Evolutionary conservation across 1,140 invertebrate species (phyloP).

Genomic region (Eriocheir sinensis): DNA sequence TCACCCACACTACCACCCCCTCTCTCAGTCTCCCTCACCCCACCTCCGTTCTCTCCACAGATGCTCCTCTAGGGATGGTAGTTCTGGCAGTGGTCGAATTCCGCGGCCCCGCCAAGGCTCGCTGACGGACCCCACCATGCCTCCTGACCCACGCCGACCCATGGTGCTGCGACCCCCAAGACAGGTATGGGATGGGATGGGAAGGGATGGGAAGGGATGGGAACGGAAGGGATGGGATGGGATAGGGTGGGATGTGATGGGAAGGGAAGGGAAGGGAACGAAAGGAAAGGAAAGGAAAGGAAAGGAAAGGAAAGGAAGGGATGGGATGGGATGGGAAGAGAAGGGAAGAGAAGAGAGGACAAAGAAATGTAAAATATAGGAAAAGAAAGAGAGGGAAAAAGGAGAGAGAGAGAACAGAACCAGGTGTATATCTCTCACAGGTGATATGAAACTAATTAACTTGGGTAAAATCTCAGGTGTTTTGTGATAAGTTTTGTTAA

Average conservation of each 20-base stretch:
- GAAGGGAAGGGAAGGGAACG: not conserved
- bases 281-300: not conserved
- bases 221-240: not conserved
- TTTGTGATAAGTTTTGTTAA: too few species aligned
- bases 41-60: not conserved
- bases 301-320: not conserved
- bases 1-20: not conserved
- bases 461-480: too few species aligned
- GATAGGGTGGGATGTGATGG: not conserved
- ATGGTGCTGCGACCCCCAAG: constrained; percentile 37
- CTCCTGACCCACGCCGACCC: not conserved
- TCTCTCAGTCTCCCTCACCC: constrained; percentile 30
- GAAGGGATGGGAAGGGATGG: not conserved
- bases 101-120: not conserved
- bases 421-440: too few species aligned
- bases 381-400: too few species aligned
- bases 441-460: too few species aligned
- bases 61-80: constrained; percentile 43
- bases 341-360: constrained; percentile 12
- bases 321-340: not conserved
- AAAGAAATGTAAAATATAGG: too few species aligned
- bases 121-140: not conserved
- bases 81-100: not conserved
- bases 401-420: not conserved
- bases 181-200: not conserved